phyloP scores from a whole-genome alignment of 2,797 vertebrate species.

The Chrysocyon brachyurus region DNA sequence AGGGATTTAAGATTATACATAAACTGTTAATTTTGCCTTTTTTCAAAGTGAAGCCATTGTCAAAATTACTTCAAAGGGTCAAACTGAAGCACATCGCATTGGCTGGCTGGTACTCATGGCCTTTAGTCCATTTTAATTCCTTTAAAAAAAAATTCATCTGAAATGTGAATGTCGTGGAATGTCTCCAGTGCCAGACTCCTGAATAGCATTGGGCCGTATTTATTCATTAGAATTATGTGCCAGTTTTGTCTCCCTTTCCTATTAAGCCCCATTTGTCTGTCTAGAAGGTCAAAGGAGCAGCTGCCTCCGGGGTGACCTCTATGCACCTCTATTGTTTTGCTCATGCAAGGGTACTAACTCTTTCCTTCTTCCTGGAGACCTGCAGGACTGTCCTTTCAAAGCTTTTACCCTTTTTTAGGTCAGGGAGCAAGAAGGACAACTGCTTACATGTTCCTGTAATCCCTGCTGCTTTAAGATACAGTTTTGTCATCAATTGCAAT shows the following conservation, averaged over 20 bases:
- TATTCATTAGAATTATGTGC: conserved; percentile 76
- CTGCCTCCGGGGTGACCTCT: conserved; percentile 71
- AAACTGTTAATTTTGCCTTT: background rate
- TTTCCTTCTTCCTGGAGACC: conserved; percentile 75
- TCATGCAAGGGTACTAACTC: conserved; percentile 57
- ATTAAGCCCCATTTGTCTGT: conserved; percentile 78
- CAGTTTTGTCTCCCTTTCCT: conserved; percentile 69
- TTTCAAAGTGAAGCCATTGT: background rate
- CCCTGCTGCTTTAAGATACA: conserved; percentile 2
- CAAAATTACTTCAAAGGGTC: conserved; percentile 25
- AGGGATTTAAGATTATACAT: background rate
- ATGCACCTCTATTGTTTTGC: conserved; percentile 54
- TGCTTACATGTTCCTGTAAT: conserved; percentile 60
- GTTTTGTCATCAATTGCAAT: conserved; percentile 57
- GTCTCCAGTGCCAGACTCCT: conserved; percentile 57
- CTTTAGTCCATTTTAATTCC: conserved; percentile 69
- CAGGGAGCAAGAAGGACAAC: conserved; percentile 70
- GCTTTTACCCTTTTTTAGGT: conserved; percentile 71
- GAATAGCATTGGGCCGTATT: conserved; percentile 64
- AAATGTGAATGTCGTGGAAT: conserved; percentile 63
- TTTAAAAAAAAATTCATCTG: background rate
- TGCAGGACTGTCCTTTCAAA: conserved; percentile 73
- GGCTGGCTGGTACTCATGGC: background rate
- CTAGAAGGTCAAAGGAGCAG: conserved; percentile 77
- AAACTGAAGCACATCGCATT: background rate